phyloP scores from a whole-genome alignment of 1,140 invertebrate species.

The Drosophila triauraria region DNA sequence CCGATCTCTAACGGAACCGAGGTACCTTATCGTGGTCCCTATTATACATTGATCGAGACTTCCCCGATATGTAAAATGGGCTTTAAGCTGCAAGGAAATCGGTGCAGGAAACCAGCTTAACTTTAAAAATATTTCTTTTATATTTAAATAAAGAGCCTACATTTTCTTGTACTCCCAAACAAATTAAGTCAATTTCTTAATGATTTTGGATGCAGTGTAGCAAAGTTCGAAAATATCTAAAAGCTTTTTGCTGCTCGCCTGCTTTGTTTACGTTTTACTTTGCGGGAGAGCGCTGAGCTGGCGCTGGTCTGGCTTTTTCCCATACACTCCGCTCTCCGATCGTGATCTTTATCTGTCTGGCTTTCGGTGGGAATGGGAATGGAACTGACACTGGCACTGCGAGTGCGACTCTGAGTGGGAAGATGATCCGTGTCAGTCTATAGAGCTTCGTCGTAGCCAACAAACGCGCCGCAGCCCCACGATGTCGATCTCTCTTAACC shows the following conservation, averaged over 20 bases:
- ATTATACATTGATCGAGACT: slow-evolving; percentile 42
- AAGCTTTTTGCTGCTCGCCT: slow-evolving; percentile 22
- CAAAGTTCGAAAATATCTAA: background rate
- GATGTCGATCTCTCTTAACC: slow-evolving; percentile 14
- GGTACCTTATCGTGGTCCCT: slow-evolving; percentile 18
- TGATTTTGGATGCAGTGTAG: slow-evolving; percentile 9
- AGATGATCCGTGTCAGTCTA: slow-evolving; percentile 51
- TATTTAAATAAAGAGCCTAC: too few relatives aligned
- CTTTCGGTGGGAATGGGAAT: slow-evolving; percentile 8
- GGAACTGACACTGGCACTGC: background rate
- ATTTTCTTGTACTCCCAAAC: too few relatives aligned
- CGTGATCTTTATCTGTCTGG: slow-evolving; percentile 24
- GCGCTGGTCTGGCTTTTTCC: slow-evolving; percentile 3
- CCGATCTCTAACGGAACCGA: background rate
- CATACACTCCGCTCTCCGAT: slow-evolving; percentile 11
- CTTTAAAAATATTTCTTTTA: too few relatives aligned
- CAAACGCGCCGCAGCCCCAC: slow-evolving; percentile 46
- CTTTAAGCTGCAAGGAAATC: slow-evolving; percentile 43
- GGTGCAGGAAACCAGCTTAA: slow-evolving; percentile 50
- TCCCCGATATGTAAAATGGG: slow-evolving; percentile 29
- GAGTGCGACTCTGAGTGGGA: slow-evolving; percentile 1
- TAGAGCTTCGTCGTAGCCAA: slow-evolving; percentile 48
- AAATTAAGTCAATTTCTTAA: too few relatives aligned
- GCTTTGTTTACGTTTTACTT: slow-evolving; percentile 48
- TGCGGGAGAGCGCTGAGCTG: slow-evolving; percentile 6